Base-by-base conservation (phyloP, 2,888 invertebrate genomes). In the Acrocyrtus sp. region DNA sequence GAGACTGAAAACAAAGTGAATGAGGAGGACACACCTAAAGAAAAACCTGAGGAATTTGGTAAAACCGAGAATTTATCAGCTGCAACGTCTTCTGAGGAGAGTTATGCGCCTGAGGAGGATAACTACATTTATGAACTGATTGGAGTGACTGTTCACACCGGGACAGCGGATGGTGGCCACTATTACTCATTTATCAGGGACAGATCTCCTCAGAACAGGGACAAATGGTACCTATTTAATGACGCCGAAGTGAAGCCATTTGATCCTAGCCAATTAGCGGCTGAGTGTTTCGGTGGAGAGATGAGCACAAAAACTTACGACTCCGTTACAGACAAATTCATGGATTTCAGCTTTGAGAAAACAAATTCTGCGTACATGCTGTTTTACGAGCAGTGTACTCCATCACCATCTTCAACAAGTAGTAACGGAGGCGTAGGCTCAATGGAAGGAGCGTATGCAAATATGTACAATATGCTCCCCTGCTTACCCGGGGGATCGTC, bases 241-340 rank as follows among this genome's bases (percentile, higher is more conserved):
- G 95, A 95, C 84, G 95, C 95, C 0, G 95, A 95, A 85, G 95
- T 95, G 0, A 96, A 96, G 85, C 92, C 93, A 0, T 97, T 97
- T 84, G 97, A 97, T 87, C 94, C 96, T 0, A 93, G 92, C 82
- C 96, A 95, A 85, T 91, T 97, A 70, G 96, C 96, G 0, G 91
- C 94, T 0, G 97, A 97, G 85, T 97, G 97, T 85, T 97, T 97
- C 85, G 97, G 97, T 2, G 97, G 97, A 4, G 97, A 97, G 87
- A 96, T 96, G 94, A 96, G 95, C 62, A 96, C 96, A 83, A 96
- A 96, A 87, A 96, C 96, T 0, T 97, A 96, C 83, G 97, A 97
- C 84, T 94, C 96, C 0, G 95, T 96, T 24, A 95, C 95, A 8
- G 97, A 97, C 82, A 96, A 96, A 84, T 97, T 96, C 84, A 93